phyloP scores from a whole-genome alignment of 2,113 vertebrate species.

The Cebidichthys violaceus region DNA sequence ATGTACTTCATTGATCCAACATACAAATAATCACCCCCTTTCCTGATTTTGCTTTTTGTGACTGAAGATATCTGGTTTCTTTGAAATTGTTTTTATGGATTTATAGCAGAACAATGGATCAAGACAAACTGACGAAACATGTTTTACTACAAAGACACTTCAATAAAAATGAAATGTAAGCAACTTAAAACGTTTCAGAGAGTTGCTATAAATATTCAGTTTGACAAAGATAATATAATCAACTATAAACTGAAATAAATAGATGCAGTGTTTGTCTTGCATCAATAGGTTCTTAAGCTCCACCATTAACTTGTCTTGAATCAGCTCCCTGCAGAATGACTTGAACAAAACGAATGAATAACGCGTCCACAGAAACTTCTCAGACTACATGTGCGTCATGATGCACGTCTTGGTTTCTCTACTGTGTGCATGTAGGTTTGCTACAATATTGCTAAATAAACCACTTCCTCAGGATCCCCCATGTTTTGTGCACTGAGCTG shows the following conservation, averaged over 20 bases:
- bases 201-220: background rate
- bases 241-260: background rate
- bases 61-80: too few species aligned
- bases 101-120: too few species aligned
- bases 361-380: conserved; percentile 46
- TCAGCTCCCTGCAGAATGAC: background rate
- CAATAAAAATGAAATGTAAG: background rate
- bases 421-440: conserved; percentile 36
- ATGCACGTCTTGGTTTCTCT: conserved; percentile 34
- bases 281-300: background rate
- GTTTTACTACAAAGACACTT: background rate
- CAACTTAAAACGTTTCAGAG: background rate
- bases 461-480: conserved; percentile 61
- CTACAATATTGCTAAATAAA: conserved; percentile 45
- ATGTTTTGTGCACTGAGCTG: background rate
- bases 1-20: too few species aligned
- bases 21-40: too few species aligned
- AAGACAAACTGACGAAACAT: background rate
- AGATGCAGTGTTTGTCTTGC: background rate
- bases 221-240: background rate
- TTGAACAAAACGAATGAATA: background rate
- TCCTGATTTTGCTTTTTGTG: too few species aligned
- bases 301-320: too few species aligned
- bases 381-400: conserved; percentile 2
- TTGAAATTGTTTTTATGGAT: too few species aligned